A percentile compares a stretch with the other conserved stretches of the same genome.
Evolutionary conservation across 2,113 vertebrate species (phyloP).

Genomic region (Gobio gobio): DNA sequence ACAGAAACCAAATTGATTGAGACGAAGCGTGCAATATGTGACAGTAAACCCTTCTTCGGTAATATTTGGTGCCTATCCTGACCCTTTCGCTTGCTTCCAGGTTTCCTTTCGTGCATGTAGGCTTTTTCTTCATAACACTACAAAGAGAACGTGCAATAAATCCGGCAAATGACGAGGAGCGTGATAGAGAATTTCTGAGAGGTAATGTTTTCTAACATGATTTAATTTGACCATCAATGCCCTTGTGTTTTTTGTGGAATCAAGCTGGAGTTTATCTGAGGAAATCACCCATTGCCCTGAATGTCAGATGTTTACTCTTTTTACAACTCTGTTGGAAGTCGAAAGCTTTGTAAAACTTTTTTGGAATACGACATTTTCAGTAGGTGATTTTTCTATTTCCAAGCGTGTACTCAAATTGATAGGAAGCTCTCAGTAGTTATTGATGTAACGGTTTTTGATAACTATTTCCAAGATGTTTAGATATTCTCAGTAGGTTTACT

Average conservation of each 20-base stretch:
- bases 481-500: conserved; percentile 27
- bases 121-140: neutral
- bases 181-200: neutral
- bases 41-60: neutral
- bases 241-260: neutral
- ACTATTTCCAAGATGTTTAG: conserved; percentile 49
- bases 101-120: neutral
- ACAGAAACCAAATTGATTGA: conserved; percentile 55
- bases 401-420: conserved; percentile 65
- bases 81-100: neutral
- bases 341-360: conserved; percentile 70
- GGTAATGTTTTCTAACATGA: neutral
- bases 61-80: neutral
- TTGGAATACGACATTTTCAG: conserved; percentile 64
- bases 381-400: conserved; percentile 43
- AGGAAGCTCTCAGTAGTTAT: conserved; percentile 47
- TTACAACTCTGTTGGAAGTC: conserved; percentile 25
- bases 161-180: neutral
- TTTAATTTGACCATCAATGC: neutral
- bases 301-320: conserved; percentile 57
- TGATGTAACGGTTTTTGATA: conserved; percentile 44
- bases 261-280: neutral
- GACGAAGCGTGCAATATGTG: conserved; percentile 54
- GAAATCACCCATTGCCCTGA: conserved; percentile 5
- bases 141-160: conserved; percentile 43